Conservation (phyloP, 2,888 invertebrate species). For the Melanophora roralis region DNA sequence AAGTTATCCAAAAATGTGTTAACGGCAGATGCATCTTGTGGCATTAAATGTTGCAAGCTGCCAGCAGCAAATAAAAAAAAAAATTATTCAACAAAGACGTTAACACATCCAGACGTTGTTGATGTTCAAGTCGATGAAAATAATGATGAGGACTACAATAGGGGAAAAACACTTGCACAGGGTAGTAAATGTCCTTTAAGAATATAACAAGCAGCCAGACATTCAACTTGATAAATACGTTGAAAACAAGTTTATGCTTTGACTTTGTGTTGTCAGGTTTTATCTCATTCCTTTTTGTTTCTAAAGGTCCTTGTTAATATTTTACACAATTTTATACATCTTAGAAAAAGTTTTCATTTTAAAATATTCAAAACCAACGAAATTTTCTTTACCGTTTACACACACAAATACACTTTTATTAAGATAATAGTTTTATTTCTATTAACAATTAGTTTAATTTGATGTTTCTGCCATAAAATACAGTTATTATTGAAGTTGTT, state of each 20-base stretch:
- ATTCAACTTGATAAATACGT: constrained; percentile 32
- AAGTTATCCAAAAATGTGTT: constrained; percentile 64
- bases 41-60: constrained; percentile 63
- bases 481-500: too few species aligned
- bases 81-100: constrained; percentile 40
- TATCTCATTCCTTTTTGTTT: not conserved
- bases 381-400: not conserved
- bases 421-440: too few species aligned
- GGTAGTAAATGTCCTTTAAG: not conserved
- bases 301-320: not conserved
- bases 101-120: constrained; percentile 41
- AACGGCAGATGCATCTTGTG: constrained; percentile 63
- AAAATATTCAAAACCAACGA: not conserved
- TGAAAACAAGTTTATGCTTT: constrained; percentile 46
- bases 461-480: too few species aligned
- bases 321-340: not conserved
- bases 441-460: too few species aligned
- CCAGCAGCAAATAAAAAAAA: constrained; percentile 47
- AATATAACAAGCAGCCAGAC: not conserved
- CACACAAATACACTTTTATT: too few species aligned
- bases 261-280: constrained; percentile 12
- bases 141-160: constrained; percentile 29
- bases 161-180: constrained; percentile 23
- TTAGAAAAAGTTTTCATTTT: not conserved
- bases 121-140: constrained; percentile 6